These are phyloP conservation scores for Melanchra persicariae DNA, from an alignment of 2,888 invertebrate genomes.

Conservation along the genomic window DNA sequence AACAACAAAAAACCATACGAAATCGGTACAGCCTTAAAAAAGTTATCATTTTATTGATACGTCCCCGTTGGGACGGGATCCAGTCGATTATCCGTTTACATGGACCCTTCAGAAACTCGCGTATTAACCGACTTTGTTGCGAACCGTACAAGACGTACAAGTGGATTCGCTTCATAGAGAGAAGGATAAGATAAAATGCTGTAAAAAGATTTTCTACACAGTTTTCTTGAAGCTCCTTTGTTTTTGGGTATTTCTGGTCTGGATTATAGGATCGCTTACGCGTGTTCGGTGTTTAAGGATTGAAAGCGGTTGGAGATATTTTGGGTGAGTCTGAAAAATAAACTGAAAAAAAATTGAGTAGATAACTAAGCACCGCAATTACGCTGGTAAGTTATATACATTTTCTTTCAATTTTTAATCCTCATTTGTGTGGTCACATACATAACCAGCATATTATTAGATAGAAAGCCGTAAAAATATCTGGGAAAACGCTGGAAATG, in stretches of 20 bases:
- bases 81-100: conserved; percentile 57
- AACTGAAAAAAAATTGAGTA: no score
- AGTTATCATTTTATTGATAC: conserved; percentile 64
- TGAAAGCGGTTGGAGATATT: conserved; percentile 7
- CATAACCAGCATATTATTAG: no score
- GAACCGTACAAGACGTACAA: conserved; percentile 27
- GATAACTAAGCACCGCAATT: no score
- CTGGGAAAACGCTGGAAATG: no score
- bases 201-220: conserved; percentile 53
- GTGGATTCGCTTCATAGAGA: conserved; percentile 46
- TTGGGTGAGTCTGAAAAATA: no score
- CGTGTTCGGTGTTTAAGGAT: conserved; percentile 19
- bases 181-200: conserved; percentile 57
- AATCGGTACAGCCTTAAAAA: conserved; percentile 50
- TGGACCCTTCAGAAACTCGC: conserved; percentile 51
- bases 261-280: conserved; percentile 46
- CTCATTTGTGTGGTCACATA: no score
- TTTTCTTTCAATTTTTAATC: no score
- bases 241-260: conserved; percentile 30
- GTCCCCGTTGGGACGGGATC: conserved; percentile 53
- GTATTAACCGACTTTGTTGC: conserved; percentile 63
- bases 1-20: not conserved
- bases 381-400: no score
- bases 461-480: no score
- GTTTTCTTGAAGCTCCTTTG: conserved; percentile 38